A percentile compares a stretch with the other conserved stretches of the same genome.
phyloP scores from a whole-genome alignment of 1,140 invertebrate genomes.

The Trinorchestia longiramus region DNA sequence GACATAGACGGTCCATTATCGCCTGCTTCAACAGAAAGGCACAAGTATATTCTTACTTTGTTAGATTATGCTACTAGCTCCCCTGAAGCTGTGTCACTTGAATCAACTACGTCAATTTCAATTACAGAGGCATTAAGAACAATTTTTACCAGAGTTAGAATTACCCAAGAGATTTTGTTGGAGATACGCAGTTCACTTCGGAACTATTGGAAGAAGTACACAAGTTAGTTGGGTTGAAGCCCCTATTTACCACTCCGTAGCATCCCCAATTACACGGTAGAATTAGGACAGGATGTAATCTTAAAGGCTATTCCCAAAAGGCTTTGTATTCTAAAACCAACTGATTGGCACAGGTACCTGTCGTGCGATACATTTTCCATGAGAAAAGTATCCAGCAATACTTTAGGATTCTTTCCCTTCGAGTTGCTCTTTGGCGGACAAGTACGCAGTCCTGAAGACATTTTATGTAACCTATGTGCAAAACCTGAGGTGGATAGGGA shows the following conservation, averaged over 20 bases:
- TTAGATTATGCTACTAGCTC: not conserved
- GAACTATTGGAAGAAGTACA: not conserved
- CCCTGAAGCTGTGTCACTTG: not conserved
- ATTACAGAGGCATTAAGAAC: not conserved
- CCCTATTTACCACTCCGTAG: not conserved
- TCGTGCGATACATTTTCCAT: not conserved
- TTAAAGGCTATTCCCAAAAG: not conserved
- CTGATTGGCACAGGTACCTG: not conserved
- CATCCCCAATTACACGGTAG: not conserved
- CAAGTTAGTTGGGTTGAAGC: not conserved
- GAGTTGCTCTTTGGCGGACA: not conserved
- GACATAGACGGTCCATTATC: not conserved
- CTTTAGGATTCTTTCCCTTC: not conserved
- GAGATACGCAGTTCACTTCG: not conserved
- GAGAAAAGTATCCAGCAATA: not conserved
- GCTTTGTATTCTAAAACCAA: not conserved
- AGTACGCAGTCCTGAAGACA: not conserved
- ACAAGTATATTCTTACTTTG: slow-evolving; percentile 5
- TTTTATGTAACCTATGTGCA: not conserved
- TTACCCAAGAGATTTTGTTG: not conserved
- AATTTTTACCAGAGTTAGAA: not conserved
- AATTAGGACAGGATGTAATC: not conserved
- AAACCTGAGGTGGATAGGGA: not conserved
- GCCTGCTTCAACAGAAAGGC: not conserved
- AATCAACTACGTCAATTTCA: not conserved